Evolutionary conservation across 2,113 vertebrate genomes (phyloP), one percentile per base, ranked within the genome.

Genomic region (Antigone vipio): DNA sequence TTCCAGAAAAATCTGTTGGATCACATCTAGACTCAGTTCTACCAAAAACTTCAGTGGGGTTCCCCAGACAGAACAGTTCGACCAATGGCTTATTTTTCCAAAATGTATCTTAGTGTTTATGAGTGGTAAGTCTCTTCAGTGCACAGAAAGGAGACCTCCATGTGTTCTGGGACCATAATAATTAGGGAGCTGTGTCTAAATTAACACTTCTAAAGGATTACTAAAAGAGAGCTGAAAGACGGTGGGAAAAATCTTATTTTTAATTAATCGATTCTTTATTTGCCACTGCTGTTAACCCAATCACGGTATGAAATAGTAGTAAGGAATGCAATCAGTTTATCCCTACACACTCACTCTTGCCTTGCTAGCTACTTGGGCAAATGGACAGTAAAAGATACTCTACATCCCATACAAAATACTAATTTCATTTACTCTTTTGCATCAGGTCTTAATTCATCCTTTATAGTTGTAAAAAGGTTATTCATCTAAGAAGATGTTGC

Each of bases 61-160:
- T 80, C 12, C 12, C 9, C 8, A 56, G 21, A 34, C 2, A 42
- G 6, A 35, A 35, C 35, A 35, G 35, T 35, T 35, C 35, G 6
- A 77, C 7, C 2, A 56, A 15, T 13, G 4, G 21, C 21, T 64
- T 15, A 7, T 34, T 85, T 78, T 93, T 42, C 20, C 7, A 44
- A 75, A 78, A 35, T 8, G 0, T 9, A 9, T 40, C 20, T 59
- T 53, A 34, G 8, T 40, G 7, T 42, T 75, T 56, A 27, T 13
- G 8, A 50, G 7, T 7, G 9, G 1, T 44, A 49, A 4, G 5
- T 58, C 21, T 73, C 35, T 32, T 66, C 29, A 12, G 6, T 12
- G 11, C 12, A 45, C 3, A 59, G 8, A n/a, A 91, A 38, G 3
- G 13, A 89, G 15, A 7, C 0, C 2, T 69, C 8, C 5, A 1